Conservation (phyloP, 2,888 invertebrate species). For the Baronia brevicornis region DNA sequence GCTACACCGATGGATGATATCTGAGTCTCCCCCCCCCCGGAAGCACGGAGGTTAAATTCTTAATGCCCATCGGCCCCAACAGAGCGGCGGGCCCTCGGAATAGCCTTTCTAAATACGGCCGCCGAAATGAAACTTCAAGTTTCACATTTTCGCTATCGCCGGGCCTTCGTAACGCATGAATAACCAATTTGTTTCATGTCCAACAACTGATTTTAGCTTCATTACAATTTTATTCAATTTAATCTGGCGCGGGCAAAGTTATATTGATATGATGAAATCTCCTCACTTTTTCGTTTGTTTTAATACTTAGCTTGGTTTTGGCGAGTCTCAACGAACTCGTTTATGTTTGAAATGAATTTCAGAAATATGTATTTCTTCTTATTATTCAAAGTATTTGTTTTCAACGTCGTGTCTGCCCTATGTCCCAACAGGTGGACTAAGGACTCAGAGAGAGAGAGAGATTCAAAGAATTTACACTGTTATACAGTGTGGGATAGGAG, state of each 20-base stretch:
- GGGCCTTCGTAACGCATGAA: constrained; percentile 3
- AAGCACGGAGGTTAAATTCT: constrained; percentile 6
- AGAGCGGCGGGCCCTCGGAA: not conserved
- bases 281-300: no score
- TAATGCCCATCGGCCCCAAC: constrained; percentile 4
- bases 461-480: no score
- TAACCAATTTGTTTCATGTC: constrained; percentile 3
- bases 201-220: constrained; percentile 3
- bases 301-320: no score
- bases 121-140: constrained; percentile 5
- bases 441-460: no score
- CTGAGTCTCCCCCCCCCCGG: constrained; percentile 5
- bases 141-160: not conserved
- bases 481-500: no score
- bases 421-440: no score
- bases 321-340: no score
- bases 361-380: no score
- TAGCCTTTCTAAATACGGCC: constrained; percentile 2
- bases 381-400: no score
- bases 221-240: constrained; percentile 2
- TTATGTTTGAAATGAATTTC: no score
- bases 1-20: not conserved
- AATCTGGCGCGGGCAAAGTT: not conserved
- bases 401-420: no score
- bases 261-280: no score